phyloP scores from a whole-genome alignment of 2,113 vertebrate species.

The Anser cygnoides region DNA sequence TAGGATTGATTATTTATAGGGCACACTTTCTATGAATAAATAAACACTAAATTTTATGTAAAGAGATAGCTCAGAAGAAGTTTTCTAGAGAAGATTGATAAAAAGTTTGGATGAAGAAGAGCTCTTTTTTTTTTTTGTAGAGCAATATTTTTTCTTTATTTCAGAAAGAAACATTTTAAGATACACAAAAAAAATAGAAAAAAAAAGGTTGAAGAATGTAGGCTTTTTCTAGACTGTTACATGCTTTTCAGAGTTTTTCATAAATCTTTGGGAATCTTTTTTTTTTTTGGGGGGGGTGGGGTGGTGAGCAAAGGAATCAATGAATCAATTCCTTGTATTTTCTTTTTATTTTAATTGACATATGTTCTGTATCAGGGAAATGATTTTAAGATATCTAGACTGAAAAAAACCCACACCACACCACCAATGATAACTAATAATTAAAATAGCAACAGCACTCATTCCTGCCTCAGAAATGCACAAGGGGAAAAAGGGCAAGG shows the following conservation, averaged over 20 bases:
- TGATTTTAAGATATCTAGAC: background rate
- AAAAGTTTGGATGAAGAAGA: background rate
- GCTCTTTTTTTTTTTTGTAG: background rate
- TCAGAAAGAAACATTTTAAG: background rate
- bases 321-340: background rate
- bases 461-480: background rate
- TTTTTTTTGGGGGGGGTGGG: background rate
- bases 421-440: too few relatives aligned
- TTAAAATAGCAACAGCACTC: accelerated
- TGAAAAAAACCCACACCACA: background rate
- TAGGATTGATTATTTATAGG: conserved; percentile 26
- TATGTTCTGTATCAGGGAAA: background rate
- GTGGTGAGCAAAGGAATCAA: background rate
- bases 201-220: background rate
- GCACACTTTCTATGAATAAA: conserved; percentile 29
- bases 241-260: background rate
- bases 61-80: background rate
- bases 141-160: background rate
- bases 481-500: too few relatives aligned
- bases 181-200: background rate
- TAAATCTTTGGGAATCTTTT: background rate
- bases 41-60: conserved; percentile 11
- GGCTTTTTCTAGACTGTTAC: background rate
- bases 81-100: background rate
- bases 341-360: background rate